Evolutionary conservation across 37 sponge, comb jelly and placozoan species (phyloP).

Genomic region (Theonella swinhoei): DNA sequence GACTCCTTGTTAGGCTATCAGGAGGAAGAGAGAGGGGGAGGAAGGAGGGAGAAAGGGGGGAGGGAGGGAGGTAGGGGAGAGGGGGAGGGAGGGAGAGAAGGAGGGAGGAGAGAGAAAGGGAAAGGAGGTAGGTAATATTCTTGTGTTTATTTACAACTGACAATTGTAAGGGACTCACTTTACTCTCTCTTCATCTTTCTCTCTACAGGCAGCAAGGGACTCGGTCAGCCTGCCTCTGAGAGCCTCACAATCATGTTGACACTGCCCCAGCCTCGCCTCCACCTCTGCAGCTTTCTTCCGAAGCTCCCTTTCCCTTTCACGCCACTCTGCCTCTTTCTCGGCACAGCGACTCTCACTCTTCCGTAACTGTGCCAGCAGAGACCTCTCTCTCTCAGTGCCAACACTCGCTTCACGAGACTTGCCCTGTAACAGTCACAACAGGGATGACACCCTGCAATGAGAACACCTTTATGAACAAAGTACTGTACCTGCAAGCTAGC

Average conservation of each 20-base stretch:
- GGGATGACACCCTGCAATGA: background rate
- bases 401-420: no score
- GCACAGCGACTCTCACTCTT: conserved; percentile 8
- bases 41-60: no score
- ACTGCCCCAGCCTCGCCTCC: background rate
- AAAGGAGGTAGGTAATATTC: no score
- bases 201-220: background rate
- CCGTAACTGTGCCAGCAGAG: conserved; percentile 13
- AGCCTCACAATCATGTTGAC: background rate
- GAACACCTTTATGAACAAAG: no score
- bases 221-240: conserved; percentile 17
- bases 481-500: no score
- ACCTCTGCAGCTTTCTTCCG: conserved; percentile 24
- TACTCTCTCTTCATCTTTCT: conserved; percentile 48
- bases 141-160: background rate
- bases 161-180: conserved; percentile 26
- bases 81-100: no score
- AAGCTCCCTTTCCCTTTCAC: conserved; percentile 3
- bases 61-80: no score
- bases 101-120: background rate
- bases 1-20: conserved; percentile 32
- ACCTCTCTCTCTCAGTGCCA: conserved; percentile 13
- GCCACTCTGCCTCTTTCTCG: conserved; percentile 40
- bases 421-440: background rate
- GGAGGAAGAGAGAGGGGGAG: background rate